Conservation (phyloP, 2,888 invertebrate genomes). For the Caenorhabditis virilis region DNA sequence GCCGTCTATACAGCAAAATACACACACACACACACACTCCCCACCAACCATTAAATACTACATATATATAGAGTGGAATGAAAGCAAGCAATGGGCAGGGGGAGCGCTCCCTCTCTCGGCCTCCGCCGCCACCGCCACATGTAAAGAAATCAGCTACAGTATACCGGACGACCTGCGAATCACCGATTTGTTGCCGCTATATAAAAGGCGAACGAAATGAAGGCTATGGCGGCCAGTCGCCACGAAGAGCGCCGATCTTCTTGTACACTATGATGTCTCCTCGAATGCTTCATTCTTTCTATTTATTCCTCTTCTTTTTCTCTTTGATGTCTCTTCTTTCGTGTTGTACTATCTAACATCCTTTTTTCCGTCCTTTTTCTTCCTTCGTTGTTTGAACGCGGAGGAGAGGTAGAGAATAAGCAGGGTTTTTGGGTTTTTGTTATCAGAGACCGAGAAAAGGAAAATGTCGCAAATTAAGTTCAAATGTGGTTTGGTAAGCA, state of each 20-base stretch:
- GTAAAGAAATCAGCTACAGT: too few relatives aligned
- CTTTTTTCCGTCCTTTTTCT: too few relatives aligned
- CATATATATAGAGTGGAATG: too few relatives aligned
- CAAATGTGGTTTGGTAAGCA: too few relatives aligned
- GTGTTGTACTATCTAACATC: neutral
- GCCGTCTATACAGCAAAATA: neutral
- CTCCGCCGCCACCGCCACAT: neutral
- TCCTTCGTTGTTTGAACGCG: too few relatives aligned
- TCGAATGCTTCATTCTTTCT: conserved; percentile 12
- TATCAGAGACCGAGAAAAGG: too few relatives aligned
- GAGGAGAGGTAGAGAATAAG: too few relatives aligned
- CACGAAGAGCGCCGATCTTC: conserved; percentile 5
- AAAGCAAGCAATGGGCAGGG: too few relatives aligned
- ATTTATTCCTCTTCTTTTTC: neutral
- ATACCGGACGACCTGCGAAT: conserved; percentile 35
- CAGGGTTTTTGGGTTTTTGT: too few relatives aligned
- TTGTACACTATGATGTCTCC: conserved; percentile 26
- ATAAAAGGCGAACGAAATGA: conserved; percentile 32
- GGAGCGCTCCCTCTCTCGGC: neutral
- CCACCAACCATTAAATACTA: neutral
- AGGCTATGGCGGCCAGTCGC: too few relatives aligned
- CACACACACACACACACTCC: conserved; percentile 1
- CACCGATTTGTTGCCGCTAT: conserved; percentile 39
- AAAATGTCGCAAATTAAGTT: too few relatives aligned
- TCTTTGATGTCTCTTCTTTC: neutral